Conservation (phyloP, 23 tunicate genomes). For the Styela plicata region DNA sequence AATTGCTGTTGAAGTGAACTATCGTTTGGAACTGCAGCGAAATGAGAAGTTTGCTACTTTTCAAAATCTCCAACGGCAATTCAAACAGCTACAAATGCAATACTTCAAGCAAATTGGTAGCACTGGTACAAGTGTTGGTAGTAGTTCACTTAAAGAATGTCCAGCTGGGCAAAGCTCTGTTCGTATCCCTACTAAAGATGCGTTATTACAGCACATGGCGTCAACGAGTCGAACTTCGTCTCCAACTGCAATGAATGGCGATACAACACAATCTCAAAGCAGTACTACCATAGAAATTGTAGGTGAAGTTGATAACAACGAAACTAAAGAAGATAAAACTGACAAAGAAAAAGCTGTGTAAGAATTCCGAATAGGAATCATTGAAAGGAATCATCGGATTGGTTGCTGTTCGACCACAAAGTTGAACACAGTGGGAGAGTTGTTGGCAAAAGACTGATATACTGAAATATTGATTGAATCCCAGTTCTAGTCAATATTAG, state of each 20-base stretch:
- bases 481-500: too few species aligned
- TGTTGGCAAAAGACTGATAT: too few species aligned
- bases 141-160: neutral
- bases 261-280: neutral
- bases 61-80: conserved; percentile 47
- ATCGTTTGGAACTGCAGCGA: conserved; percentile 42
- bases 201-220: neutral
- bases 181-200: neutral
- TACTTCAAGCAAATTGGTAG: neutral
- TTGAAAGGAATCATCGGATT: too few species aligned
- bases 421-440: too few species aligned
- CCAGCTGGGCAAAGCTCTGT: neutral
- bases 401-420: too few species aligned
- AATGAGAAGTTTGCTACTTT: conserved; percentile 43
- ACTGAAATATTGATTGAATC: too few species aligned
- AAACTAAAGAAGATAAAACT: neutral
- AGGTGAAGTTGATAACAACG: neutral
- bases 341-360: too few species aligned
- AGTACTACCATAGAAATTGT: neutral
- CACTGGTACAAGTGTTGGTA: neutral
- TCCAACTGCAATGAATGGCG: neutral
- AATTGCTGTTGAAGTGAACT: conserved; percentile 39
- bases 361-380: too few species aligned
- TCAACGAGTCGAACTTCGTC: neutral
- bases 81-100: neutral